Evolutionary conservation across 2,797 vertebrate genomes (phyloP).

Genomic region (Intellagama lesueurii): DNA sequence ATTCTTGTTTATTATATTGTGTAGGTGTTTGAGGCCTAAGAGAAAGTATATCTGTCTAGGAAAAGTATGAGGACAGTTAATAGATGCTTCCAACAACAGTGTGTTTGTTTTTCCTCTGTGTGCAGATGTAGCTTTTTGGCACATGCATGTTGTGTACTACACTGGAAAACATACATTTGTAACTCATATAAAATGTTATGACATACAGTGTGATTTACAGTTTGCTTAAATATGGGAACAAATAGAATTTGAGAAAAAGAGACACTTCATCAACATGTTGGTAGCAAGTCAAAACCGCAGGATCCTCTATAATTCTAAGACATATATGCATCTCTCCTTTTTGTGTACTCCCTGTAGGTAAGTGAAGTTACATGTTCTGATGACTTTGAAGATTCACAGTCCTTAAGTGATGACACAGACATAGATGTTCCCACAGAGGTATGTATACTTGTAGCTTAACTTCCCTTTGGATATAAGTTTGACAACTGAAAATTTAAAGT

Average conservation of each 20-base stretch:
- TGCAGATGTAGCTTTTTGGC: neutral
- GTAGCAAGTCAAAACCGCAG: neutral
- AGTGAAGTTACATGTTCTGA: conserved; percentile 68
- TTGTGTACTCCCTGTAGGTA: conserved; percentile 62
- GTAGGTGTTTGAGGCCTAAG: neutral
- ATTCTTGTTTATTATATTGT: neutral
- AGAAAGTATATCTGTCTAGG: neutral
- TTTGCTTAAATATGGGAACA: neutral
- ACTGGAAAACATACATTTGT: neutral
- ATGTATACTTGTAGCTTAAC: conserved; percentile 31
- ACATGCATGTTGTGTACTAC: neutral
- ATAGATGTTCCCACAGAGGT: conserved; percentile 91
- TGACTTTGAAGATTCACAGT: conserved; percentile 91
- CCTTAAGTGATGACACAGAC: conserved; percentile 92
- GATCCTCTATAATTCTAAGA: neutral
- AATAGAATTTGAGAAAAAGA: neutral
- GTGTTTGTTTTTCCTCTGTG: neutral
- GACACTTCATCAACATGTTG: neutral
- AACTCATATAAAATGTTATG: neutral
- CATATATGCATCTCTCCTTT: neutral
- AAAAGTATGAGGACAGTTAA: neutral
- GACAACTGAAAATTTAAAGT: neutral
- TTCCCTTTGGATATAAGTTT: neutral
- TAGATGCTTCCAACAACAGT: neutral
- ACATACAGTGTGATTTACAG: neutral